Percentiles rank a stretch among this genome's conserved stretches.
These are phyloP conservation scores for Silurus aristotelis DNA, from an alignment of 2,797 vertebrate species.

Conservation along the genomic window DNA sequence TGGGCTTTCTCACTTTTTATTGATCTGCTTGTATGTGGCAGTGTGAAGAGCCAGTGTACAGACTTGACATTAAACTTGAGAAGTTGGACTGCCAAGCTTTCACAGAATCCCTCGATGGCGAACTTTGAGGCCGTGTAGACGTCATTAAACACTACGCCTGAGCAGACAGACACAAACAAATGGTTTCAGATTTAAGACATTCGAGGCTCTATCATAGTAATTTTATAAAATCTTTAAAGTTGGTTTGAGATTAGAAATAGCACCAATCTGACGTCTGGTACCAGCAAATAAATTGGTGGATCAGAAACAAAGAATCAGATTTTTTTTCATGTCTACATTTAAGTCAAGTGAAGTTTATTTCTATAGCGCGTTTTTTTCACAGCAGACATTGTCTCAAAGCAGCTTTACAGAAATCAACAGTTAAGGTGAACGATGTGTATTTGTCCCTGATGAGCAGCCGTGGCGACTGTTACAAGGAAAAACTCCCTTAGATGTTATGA, in stretches of 20 bases:
- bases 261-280: neutral
- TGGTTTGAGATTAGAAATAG: neutral
- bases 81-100: constrained; percentile 90
- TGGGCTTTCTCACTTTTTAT: neutral
- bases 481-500: too few relatives aligned
- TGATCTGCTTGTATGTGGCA: neutral
- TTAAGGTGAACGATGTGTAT: too few relatives aligned
- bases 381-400: too few relatives aligned
- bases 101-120: constrained; percentile 92
- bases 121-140: constrained; percentile 94
- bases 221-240: neutral
- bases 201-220: neutral
- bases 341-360: neutral
- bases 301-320: neutral
- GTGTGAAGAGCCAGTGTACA: constrained; percentile 53
- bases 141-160: constrained; percentile 91
- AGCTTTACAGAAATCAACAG: too few relatives aligned
- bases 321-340: neutral
- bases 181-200: neutral
- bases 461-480: too few relatives aligned
- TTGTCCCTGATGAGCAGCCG: too few relatives aligned
- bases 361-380: neutral
- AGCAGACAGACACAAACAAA: constrained; percentile 12
- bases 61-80: constrained; percentile 90
- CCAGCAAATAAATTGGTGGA: neutral